Base-by-base conservation (phyloP, 2,888 invertebrate species). In the Drosophila diplacantha region DNA sequence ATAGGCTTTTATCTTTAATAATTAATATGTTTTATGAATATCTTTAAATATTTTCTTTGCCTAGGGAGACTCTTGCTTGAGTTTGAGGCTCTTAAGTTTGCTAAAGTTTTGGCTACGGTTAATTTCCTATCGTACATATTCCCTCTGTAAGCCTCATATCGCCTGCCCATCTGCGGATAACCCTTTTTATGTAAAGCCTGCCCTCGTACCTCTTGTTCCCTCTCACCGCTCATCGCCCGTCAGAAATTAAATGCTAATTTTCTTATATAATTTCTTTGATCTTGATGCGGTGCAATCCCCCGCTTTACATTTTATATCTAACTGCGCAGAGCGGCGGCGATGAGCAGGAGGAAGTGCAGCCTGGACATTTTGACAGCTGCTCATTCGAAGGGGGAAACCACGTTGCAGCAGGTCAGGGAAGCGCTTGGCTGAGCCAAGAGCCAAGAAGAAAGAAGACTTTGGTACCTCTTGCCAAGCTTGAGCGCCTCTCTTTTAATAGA, bases 301-400 rank as follows among this genome's bases (percentile, higher is more conserved):
- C 41, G 20, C 32, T 43, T 41, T 29, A 38, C 52, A 68, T 34
- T 39, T 39, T 58, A 39, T 58, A 38, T 41, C 50, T 43, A 63
- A 66, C 54, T 54, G 51, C 50, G 16, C 24, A 14, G 7, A 8
- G 32, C 3, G 34, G n/a, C n/a, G n/a, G n/a, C n/a, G n/a, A n/a
- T n/a, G n/a, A n/a, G n/a, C 37, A 37, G 24, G 44, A 53, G 66
- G 68, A 68, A 57, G 43, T 70, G 74, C 60, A 50, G 37, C 47
- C 41, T 44, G 46, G 49, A 51, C 57, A 55, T 74, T 73, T 77
- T 73, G 73, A 77, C 78, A 74, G 73, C 68, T 57, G 59, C 35
- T 55, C 68, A 54, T 67, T 41, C 32, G 41, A 14, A 22, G 29
- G 39, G 34, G 57, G 16, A n/a, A 37, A 37, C 12, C 9, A 38